Percentiles rank a stretch among this genome's conserved stretches.
phyloP scores from a whole-genome alignment of 2,113 vertebrate genomes.

The Leiothrix lutea region DNA sequence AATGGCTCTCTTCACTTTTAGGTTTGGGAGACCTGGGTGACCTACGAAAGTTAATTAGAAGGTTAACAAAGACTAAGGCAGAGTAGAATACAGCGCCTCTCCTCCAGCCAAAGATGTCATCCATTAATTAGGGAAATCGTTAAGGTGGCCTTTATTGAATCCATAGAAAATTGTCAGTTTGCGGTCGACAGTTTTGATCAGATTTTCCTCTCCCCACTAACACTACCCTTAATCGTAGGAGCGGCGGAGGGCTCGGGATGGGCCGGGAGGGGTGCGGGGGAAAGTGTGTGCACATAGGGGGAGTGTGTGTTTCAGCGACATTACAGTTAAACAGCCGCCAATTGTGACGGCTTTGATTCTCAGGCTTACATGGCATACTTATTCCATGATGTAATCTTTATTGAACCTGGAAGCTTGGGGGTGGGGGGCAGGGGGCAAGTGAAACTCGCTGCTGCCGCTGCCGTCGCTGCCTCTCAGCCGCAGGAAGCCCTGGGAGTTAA shows the following conservation, averaged over 20 bases:
- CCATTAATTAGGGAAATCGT: conserved; percentile 99
- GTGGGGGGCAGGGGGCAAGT: conserved; percentile 69
- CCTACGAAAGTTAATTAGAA: conserved; percentile 99
- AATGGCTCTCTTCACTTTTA: conserved; percentile 99
- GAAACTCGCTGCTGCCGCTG: conserved; percentile 21
- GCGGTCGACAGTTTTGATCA: conserved; percentile 99
- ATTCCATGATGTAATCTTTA: conserved; percentile 98
- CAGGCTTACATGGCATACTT: conserved; percentile 94
- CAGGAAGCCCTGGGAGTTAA: conserved; percentile 86
- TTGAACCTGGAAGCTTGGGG: conserved; percentile 91
- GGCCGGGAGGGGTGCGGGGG: conserved; percentile 69
- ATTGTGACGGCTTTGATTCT: conserved; percentile 94
- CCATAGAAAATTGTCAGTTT: conserved; percentile 96
- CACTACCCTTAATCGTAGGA: conserved; percentile 83
- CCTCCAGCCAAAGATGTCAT: conserved; percentile 99
- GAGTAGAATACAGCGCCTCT: conserved; percentile 99
- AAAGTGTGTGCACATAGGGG: conserved; percentile 66
- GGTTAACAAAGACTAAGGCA: conserved; percentile 99
- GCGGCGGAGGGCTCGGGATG: conserved; percentile 38
- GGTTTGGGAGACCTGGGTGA: conserved; percentile 99
- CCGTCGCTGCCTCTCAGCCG: conserved; percentile 65
- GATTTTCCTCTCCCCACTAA: conserved; percentile 89
- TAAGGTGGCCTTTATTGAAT: conserved; percentile 99
- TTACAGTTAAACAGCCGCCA: conserved; percentile 89
- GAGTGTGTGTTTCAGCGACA: conserved; percentile 86